Conservation (phyloP, 2,113 vertebrate species). For the Motacilla tschutschensis region DNA sequence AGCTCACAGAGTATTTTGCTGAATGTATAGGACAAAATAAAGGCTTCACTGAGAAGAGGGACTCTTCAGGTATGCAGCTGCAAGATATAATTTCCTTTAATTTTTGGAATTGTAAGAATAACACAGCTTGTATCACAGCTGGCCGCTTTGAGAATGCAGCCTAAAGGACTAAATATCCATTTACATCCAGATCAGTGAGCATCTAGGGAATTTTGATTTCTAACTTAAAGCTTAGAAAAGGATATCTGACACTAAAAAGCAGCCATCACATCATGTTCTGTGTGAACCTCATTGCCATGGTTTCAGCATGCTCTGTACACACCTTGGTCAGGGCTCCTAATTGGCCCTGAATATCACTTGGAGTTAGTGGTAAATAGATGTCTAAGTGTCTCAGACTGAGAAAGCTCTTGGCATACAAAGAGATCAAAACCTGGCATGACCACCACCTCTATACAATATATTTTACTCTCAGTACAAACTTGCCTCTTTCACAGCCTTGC, state of each 20-base stretch:
- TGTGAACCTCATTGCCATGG: neutral
- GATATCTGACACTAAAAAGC: neutral
- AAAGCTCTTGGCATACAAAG: neutral
- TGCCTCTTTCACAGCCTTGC: neutral
- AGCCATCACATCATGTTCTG: neutral
- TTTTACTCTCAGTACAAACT: neutral
- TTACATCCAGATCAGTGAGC: neutral
- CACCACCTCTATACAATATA: neutral
- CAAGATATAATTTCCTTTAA: neutral
- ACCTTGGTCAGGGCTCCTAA: neutral
- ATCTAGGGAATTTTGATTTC: neutral
- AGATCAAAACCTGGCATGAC: neutral
- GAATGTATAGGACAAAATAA: neutral
- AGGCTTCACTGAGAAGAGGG: neutral
- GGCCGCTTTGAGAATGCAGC: neutral
- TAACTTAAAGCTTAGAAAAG: neutral
- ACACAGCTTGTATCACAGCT: neutral
- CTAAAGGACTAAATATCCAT: neutral
- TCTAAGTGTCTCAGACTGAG: neutral
- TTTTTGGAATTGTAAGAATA: neutral
- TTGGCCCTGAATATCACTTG: neutral
- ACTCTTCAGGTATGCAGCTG: neutral
- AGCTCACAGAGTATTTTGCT: neutral
- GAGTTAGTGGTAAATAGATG: neutral
- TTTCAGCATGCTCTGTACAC: neutral